Evolutionary conservation across 2,797 vertebrate genomes (phyloP), one percentile per base, ranked within the genome.

Genomic region (Pseudochaenichthys georgianus): DNA sequence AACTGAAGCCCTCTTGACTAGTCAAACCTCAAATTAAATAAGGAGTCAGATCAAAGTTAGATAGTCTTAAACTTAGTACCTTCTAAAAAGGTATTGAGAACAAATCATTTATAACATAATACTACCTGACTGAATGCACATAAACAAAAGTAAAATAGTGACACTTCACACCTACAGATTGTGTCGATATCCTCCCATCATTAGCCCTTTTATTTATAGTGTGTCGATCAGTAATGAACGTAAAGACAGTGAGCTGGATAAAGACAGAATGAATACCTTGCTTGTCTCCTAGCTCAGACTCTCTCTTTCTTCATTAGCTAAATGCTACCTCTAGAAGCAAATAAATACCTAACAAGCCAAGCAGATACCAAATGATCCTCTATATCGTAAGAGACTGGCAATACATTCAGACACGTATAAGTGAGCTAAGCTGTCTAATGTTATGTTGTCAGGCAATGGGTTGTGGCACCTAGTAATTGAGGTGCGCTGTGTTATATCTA

Each of bases 401-500:
- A 87, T 77, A 82, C 72, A 86, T 87, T 59, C 60, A 73, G 41
- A 78, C 74, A 74, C 59, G 78, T 68, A 52, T 70, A 79, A 84
- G 67, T 79, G 74, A 73, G 61, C 64, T 50, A 53, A 78, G 43
- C 70, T 69, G 79, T 80, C 77, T 80, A 59, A 77, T 50, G 63
- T 85, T 81, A 80, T 52, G 72, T 82, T 87, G 70, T 66, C 68
- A 71, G 34, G 61, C 65, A 70, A 81, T 86, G 76, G 75, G 59
- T 77, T 70, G 74, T 74, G 70, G 66, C 77, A 69, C 64, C 62
- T 70, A 52, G 67, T 87, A 84, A 87, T 73, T 75, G 70, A 78
- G 64, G 72, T 76, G 68, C 13, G 53, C 50, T 64, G 42, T 73
- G 55, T 78, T 78, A 77, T 79, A 78, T 86, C 72, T 74, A 70